These are phyloP conservation scores for Charanyca ferruginea DNA, from an alignment of 2,888 invertebrate genomes.

Conservation along the genomic window DNA sequence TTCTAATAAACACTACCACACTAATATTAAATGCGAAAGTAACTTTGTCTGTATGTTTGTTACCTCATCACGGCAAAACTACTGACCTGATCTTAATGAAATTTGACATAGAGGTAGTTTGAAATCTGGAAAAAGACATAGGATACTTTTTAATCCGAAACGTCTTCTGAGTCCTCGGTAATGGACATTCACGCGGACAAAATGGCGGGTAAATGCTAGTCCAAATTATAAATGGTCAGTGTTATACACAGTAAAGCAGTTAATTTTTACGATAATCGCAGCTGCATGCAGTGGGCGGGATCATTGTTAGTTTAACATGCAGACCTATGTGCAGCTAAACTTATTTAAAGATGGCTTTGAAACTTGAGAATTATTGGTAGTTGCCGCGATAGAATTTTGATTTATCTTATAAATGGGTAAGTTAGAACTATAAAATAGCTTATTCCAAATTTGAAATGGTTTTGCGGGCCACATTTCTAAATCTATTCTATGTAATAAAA, in stretches of 20 bases:
- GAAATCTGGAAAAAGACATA: too few relatives aligned
- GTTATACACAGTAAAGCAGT: constrained; percentile 75
- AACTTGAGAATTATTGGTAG: constrained; percentile 24
- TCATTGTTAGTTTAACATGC: constrained; percentile 71
- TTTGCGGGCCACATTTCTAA: too few relatives aligned
- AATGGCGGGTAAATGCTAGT: constrained; percentile 25
- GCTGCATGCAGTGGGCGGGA: constrained; percentile 80
- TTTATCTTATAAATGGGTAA: too few relatives aligned
- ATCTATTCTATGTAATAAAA: too few relatives aligned
- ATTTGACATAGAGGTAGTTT: too few relatives aligned
- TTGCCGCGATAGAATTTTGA: constrained; percentile 7
- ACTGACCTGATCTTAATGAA: too few relatives aligned
- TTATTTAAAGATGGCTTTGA: constrained; percentile 67
- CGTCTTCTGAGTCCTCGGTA: neutral
- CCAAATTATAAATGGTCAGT: constrained; percentile 61
- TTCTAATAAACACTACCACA: constrained; percentile 43
- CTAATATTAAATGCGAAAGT: too few relatives aligned
- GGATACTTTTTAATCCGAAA: neutral
- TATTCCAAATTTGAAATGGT: too few relatives aligned
- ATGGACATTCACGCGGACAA: neutral
- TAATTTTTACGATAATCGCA: constrained; percentile 84
- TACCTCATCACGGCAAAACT: too few relatives aligned
- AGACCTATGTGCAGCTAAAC: constrained; percentile 71
- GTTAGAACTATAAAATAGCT: neutral
- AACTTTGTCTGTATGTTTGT: too few relatives aligned